phyloP scores from a whole-genome alignment of 2,797 vertebrate species.

The Pithecia hirsuta region DNA sequence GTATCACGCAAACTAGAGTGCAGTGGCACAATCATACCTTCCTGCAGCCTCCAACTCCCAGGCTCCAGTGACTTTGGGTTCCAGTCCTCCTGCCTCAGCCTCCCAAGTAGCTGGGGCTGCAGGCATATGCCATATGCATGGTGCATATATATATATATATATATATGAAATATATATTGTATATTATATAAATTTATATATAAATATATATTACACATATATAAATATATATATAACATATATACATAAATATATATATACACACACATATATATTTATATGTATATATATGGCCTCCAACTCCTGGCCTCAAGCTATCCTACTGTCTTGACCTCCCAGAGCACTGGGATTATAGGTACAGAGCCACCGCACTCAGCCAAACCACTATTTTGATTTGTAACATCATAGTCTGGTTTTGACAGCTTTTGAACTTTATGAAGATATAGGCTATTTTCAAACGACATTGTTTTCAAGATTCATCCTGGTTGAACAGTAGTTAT shows the following conservation, averaged over 20 bases:
- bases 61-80: not conserved
- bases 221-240: too few species aligned
- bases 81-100: not conserved
- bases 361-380: not conserved
- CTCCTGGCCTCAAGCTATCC: not conserved
- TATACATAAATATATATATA: too few species aligned
- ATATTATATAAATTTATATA: too few species aligned
- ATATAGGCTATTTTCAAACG: not conserved
- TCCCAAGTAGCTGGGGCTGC: not conserved
- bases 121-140: not conserved
- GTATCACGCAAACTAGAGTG: not conserved
- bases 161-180: too few species aligned
- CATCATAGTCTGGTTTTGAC: not conserved
- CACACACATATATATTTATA: too few species aligned
- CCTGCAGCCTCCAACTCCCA: not conserved
- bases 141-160: too few species aligned
- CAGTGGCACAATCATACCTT: not conserved
- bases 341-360: not conserved
- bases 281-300: not conserved
- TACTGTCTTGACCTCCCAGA: not conserved
- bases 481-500: not conserved
- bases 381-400: not conserved
- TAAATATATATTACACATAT: too few species aligned
- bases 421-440: not conserved
- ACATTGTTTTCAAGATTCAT: not conserved